Conservation (phyloP, 2,113 vertebrate species). For the Emydura subglobosa region DNA sequence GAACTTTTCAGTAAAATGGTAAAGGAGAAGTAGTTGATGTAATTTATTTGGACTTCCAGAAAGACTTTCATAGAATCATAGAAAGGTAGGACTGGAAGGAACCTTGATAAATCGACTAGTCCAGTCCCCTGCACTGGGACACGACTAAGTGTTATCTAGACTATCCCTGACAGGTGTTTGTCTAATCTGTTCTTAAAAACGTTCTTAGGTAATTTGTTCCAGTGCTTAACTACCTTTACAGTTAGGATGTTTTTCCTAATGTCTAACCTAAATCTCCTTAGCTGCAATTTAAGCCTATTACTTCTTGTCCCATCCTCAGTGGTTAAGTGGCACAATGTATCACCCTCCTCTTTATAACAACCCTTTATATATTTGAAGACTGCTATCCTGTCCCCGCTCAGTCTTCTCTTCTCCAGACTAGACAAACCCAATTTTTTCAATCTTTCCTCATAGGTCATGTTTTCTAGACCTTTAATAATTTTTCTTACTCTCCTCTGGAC, state of each 20-base stretch:
- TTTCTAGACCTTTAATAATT: not conserved
- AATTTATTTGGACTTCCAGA: slow-evolving; percentile 7
- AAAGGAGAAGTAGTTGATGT: slow-evolving; percentile 10
- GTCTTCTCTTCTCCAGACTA: not conserved
- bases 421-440: not conserved
- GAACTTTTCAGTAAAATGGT: not conserved
- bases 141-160: not conserved
- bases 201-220: not conserved
- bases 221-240: not conserved
- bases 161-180: not conserved
- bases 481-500: not conserved
- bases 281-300: not conserved
- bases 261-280: not conserved
- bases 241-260: not conserved
- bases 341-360: not conserved
- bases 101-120: not conserved
- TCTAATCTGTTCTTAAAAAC: not conserved
- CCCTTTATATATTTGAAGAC: not conserved
- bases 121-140: not conserved
- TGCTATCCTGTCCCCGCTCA: not conserved
- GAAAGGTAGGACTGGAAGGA: not conserved
- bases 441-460: not conserved
- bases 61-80: not conserved
- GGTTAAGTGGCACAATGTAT: not conserved
- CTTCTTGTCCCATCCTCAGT: not conserved